Evolutionary conservation across 2,888 invertebrate species (phyloP).

Genomic region (Ganaspis brasiliensis): DNA sequence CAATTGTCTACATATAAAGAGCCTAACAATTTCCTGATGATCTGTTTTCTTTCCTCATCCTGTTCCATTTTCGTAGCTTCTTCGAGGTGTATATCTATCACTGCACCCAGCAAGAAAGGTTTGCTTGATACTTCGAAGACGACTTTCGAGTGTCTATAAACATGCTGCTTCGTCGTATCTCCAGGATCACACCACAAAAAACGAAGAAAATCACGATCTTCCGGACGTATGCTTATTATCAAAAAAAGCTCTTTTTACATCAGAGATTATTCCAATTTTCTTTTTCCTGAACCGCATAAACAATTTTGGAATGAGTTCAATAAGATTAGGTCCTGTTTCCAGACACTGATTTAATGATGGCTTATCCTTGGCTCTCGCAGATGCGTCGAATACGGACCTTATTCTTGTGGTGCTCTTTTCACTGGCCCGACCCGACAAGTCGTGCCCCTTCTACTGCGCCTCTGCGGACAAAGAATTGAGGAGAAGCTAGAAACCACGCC

Average conservation of each 20-base stretch:
- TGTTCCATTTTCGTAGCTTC: slow-evolving; percentile 32
- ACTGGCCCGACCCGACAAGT: too few species aligned
- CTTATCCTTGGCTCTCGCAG: slow-evolving; percentile 57
- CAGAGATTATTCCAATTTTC: slow-evolving; percentile 55
- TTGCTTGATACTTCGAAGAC: slow-evolving; percentile 64
- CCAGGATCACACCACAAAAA: slow-evolving; percentile 63
- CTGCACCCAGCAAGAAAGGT: slow-evolving; percentile 64
- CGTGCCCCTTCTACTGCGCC: too few species aligned
- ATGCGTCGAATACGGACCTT: slow-evolving; percentile 66
- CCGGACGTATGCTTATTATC: slow-evolving; percentile 54
- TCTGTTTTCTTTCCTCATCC: not conserved
- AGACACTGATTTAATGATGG: slow-evolving; percentile 65
- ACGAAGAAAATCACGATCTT: slow-evolving; percentile 59
- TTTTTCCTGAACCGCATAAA: slow-evolving; percentile 56
- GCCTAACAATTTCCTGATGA: slow-evolving; percentile 52
- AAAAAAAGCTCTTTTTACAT: slow-evolving; percentile 59
- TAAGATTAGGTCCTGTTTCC: slow-evolving; percentile 59
- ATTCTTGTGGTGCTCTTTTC: slow-evolving; percentile 57
- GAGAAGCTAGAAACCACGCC: too few species aligned
- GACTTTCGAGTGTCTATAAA: slow-evolving; percentile 59
- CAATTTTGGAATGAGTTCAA: slow-evolving; percentile 56
- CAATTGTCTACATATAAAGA: slow-evolving; percentile 65
- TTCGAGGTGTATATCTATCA: slow-evolving; percentile 59
- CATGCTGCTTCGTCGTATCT: slow-evolving; percentile 17
- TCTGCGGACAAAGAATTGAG: too few species aligned